Percentiles rank a stretch among this genome's conserved stretches.
Conservation (phyloP, 2,888 invertebrate genomes). For the Eupeodes luniger region DNA sequence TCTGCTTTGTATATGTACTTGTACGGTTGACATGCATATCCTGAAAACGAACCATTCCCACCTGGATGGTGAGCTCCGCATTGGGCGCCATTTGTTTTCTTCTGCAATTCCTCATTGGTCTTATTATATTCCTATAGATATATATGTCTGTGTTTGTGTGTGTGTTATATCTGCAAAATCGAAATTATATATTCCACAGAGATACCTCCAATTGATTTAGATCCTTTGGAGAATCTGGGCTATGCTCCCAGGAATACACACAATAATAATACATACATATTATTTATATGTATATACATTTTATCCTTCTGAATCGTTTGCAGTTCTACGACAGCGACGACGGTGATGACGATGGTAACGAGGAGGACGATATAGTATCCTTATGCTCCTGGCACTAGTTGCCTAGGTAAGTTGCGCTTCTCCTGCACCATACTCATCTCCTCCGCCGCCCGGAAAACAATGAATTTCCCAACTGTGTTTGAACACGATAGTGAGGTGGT, state of each 20-base stretch:
- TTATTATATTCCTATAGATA: not conserved
- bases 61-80: constrained; percentile 17
- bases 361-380: not conserved
- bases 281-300: too few species aligned
- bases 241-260: constrained; percentile 31
- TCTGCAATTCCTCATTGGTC: constrained; percentile 3
- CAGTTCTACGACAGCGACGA: constrained; percentile 26
- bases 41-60: constrained; percentile 28
- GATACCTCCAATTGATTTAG: constrained; percentile 58
- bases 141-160: not conserved
- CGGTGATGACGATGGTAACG: not conserved
- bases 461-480: constrained; percentile 31
- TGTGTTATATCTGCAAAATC: constrained; percentile 63
- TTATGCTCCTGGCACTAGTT: constrained; percentile 26
- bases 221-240: constrained; percentile 30
- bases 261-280: constrained; percentile 17
- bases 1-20: not conserved
- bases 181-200: constrained; percentile 61
- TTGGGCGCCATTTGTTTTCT: constrained; percentile 39
- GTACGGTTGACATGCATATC: constrained; percentile 43
- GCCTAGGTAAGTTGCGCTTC: constrained; percentile 27
- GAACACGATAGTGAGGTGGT: constrained; percentile 28
- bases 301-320: constrained; percentile 38
- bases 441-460: constrained; percentile 21
- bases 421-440: not conserved